A percentile compares a stretch with the other conserved stretches of the same genome.
These are phyloP conservation scores for Crioceris asparagi DNA, from an alignment of 2,888 invertebrate species.

Conservation along the genomic window DNA sequence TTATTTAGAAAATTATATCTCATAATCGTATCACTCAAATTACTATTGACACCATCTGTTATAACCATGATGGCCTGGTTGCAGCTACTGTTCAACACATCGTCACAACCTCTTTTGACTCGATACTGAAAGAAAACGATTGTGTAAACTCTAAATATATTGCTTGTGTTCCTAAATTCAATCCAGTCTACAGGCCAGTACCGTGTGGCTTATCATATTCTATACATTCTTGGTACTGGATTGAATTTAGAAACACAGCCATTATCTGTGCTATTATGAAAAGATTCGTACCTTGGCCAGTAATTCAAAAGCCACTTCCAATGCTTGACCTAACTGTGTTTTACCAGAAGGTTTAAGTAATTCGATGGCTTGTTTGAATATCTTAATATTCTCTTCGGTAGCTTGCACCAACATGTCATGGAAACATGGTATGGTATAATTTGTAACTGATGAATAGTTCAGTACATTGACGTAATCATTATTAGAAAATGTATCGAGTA, in stretches of 20 bases:
- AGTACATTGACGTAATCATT: conserved; percentile 96
- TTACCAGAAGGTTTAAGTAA: conserved; percentile 61
- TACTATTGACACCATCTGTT: conserved; percentile 88
- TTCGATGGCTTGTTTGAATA: conserved; percentile 60
- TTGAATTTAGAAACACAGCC: background rate
- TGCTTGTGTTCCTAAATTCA: background rate
- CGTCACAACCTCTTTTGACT: conserved; percentile 42
- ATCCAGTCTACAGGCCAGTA: background rate
- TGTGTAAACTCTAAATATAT: background rate
- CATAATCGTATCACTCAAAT: conserved; percentile 75
- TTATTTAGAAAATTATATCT: conserved; percentile 64
- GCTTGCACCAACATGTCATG: conserved; percentile 76
- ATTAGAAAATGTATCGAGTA: conserved; percentile 91
- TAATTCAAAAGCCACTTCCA: conserved; percentile 73
- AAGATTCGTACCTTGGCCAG: conserved; percentile 52
- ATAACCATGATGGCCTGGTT: conserved; percentile 96
- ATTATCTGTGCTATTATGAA: conserved; percentile 1
- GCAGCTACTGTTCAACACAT: conserved; percentile 50
- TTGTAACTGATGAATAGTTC: conserved; percentile 58
- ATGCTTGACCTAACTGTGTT: conserved; percentile 75
- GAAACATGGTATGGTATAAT: conserved; percentile 77
- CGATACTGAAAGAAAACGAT: conserved; percentile 27
- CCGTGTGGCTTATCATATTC: background rate
- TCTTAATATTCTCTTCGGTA: conserved; percentile 70
- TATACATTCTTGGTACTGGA: background rate